Evolutionary conservation across 2,797 vertebrate genomes (phyloP).

Genomic region (Borostomias antarcticus): DNA sequence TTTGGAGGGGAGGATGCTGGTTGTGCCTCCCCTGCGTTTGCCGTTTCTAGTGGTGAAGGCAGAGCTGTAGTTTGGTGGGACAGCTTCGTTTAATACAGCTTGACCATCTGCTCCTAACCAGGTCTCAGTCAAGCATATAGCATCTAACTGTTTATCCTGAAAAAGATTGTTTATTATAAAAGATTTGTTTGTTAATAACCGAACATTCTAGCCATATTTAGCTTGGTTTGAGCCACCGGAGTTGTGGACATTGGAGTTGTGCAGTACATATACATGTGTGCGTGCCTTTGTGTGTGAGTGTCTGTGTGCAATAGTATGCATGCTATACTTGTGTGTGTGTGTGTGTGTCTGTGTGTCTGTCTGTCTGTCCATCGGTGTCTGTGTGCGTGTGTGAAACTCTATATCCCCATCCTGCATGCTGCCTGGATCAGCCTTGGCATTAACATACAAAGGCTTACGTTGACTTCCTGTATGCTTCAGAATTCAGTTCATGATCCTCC

Average conservation of each 20-base stretch:
- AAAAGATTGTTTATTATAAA: no score
- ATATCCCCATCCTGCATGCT: slow-evolving; percentile 32
- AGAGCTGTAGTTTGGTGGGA: no score
- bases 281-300: slow-evolving; percentile 20
- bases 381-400: slow-evolving; percentile 36
- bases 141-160: neutral
- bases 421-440: slow-evolving; percentile 38
- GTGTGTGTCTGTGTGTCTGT: slow-evolving; percentile 28
- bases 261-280: slow-evolving; percentile 25
- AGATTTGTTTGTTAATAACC: no score
- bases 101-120: neutral
- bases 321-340: slow-evolving; percentile 17
- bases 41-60: no score
- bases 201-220: no score
- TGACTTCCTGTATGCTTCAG: slow-evolving; percentile 21
- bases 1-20: no score
- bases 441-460: slow-evolving; percentile 40
- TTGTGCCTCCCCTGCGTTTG: no score
- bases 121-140: neutral
- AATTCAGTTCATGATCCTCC: no score
- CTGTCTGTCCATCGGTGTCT: slow-evolving; percentile 20
- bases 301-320: slow-evolving; percentile 14
- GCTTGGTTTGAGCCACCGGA: no score
- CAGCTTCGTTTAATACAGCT: no score
- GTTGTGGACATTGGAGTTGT: neutral